Evolutionary conservation across 2,797 vertebrate species (phyloP), one percentile per base, ranked within the genome.

Genomic region (Balearica regulorum): DNA sequence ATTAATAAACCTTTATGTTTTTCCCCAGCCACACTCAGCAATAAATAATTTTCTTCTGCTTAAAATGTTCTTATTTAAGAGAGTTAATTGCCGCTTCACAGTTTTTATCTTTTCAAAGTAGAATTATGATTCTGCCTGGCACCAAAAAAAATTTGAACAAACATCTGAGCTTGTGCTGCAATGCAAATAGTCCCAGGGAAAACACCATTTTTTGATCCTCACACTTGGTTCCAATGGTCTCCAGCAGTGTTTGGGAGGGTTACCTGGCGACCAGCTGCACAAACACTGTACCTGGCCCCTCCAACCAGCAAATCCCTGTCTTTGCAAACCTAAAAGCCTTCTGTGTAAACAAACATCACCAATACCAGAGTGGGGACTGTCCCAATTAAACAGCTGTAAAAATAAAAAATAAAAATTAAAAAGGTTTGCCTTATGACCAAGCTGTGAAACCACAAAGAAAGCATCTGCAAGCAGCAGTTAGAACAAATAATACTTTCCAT

Each of bases 261-360:
- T 96, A 95, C 97, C 94, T 95, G 93, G 91, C 1, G 57, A 94
- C 88, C 96, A 94, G 96, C 94, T 96, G 91, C 85, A 96, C 61
- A 97, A 96, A 96, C 89, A 96, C 48, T 73, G 31, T 87, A 97
- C 95, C 96, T 97, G 95, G 86, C 65, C 81, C 76, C 71, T 94
- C 73, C 49, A 65, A 55, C 65, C 29, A 83, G 82, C 70, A 90
- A 92, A 91, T n/a, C 28, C 57, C 25, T 6, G 77, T 44, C 58
- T 81, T 79, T 93, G 49, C 82, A 94, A 94, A 89, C 54, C 61
- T 69, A 75, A 95, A 95, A 94, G 76, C 70, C 60, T 90, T 87
- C 90, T 96, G 77, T 88, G 80, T 90, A 97, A 91, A 89, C 93
- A 97, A 96, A 70, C 79, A 86, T 33, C 53, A 79, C 73, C 93